Base-by-base conservation (phyloP, 2,888 invertebrate genomes). In the Phalera bucephala region DNA sequence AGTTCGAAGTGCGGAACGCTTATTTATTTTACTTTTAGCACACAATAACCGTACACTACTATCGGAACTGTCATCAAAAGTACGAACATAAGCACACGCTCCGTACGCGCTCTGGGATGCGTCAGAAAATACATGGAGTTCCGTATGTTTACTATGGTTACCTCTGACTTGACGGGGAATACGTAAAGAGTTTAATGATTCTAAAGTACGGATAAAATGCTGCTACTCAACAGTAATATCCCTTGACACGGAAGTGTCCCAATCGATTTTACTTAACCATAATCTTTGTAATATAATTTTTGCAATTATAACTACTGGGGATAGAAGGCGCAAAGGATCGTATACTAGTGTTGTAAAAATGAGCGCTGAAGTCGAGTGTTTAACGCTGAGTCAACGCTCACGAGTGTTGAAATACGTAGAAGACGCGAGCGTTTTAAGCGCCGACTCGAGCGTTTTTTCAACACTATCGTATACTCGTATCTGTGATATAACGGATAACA, bases 251-350 rank as follows among this genome's bases (percentile, higher is more conserved):
- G 12, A 1, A 25, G 30, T 23, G 15, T 31, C 31, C 36, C 36
- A 36, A 14, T 19, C 27, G 7, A 36, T 13, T 27, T 36, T 34
- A 6, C 14, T 3, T 7, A 34, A 8, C 33, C 33, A 34, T 15
- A 34, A 28, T 10, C 15, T 17, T 36, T 31, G 36, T 2, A 36
- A 8, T 12, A 27, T n/a, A n/a, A n/a, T n/a, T n/a, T 36, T 36
- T 11, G 22, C 27, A 6, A 28, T 14, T 7, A 32, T 36, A 19
- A 33, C 25, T 19, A 15, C 9, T 1, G 38, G 38, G 7, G 33
- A 8, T 3, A 25, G 9, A 2, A 25, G 2, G 12, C 25, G 11
- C 12, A 25, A 25, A 1, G 25, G 25, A 25, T 25, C 25, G 9
- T 25, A 25, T 9, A n/a, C n/a, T n/a, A n/a, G n/a, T n/a, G n/a